Base-by-base conservation (phyloP, 2,888 invertebrate species). In the Hirudinaria manillensis region DNA sequence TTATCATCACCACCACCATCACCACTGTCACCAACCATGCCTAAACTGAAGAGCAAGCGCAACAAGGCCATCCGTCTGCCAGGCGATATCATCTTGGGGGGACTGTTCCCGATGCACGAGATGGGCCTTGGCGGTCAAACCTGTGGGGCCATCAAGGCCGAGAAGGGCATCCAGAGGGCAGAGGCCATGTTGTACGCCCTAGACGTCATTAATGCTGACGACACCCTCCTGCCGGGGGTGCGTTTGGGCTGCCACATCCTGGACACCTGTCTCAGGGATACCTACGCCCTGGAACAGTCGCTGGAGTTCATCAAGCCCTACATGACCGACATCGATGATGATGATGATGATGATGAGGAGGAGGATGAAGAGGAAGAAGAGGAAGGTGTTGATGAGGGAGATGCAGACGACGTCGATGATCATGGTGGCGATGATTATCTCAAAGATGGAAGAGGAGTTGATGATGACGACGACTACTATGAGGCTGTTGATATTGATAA, bases 181-280 rank as follows among this genome's bases (percentile, higher is more conserved):
- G 88, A 89, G 80, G 89, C 89, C 27, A 89, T 89, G 89, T 81
- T 89, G 70, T 89, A 87, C 80, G 88, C 89, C 3, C 82, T 89
- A 10, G 87, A 89, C 80, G 81, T 83, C 77, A 88, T 89, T 79
- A 89, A 89, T 84, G 80, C 81, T 3, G 85, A 88, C 78, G 78
- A 81, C 0, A 79, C 78, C 3, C 78, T 89, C 3, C 82, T 89
- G 76, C 87, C 86, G 0, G 84, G 85, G 61, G 85, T 88, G 38
- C 85, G 80, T 51, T 81, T 89, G 24, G 89, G 88, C 34, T 86
- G 85, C 55, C 84, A 86, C 78, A 88, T 89, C 72, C 83, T 88
- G 76, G 89, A 89, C 82, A 89, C 89, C 0, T 89, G 89, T 81
- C 87, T 88, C 19, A 83, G 87, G 78, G 88, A 88, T 76, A 88